Conservation (phyloP, 1,140 invertebrate species). For the Drosophila santomea region DNA sequence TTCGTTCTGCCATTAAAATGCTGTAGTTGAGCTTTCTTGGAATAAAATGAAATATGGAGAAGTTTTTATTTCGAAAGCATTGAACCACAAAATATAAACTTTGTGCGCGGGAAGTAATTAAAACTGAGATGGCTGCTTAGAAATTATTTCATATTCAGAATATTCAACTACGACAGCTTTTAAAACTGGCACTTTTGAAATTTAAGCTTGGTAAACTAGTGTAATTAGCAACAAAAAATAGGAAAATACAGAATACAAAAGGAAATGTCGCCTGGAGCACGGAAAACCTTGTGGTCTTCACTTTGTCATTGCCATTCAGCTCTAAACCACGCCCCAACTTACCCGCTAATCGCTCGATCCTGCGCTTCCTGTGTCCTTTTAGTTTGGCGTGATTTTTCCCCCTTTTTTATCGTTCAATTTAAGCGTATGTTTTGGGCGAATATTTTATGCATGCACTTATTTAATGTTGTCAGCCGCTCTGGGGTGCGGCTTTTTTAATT, state of each 20-base stretch:
- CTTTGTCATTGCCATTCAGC: slow-evolving; percentile 35
- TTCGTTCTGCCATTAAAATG: background rate
- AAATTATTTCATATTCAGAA: no score
- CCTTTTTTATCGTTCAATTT: slow-evolving; percentile 47
- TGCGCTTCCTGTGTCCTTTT: slow-evolving; percentile 30
- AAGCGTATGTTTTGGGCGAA: slow-evolving; percentile 33
- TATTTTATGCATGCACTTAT: slow-evolving; percentile 66
- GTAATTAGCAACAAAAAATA: background rate
- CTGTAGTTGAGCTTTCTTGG: background rate
- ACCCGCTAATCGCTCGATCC: slow-evolving; percentile 32
- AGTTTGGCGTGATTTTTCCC: slow-evolving; percentile 10
- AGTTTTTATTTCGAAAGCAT: background rate
- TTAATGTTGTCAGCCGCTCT: slow-evolving; percentile 23
- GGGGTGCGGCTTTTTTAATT: slow-evolving; percentile 57
- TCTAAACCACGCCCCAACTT: slow-evolving; percentile 12
- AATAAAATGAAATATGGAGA: no score
- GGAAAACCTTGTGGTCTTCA: slow-evolving; percentile 9
- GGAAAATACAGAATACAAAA: background rate
- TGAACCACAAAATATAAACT: background rate
- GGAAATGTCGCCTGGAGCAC: slow-evolving; percentile 1
- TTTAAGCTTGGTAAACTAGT: slow-evolving; percentile 3
- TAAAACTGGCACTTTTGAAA: no score
- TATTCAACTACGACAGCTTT: no score
- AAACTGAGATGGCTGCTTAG: no score
- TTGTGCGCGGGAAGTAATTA: no score